A percentile compares a stretch with the other conserved stretches of the same genome.
Evolutionary conservation across 2,797 vertebrate genomes (phyloP).

Genomic region (Denticeps clupeoides): DNA sequence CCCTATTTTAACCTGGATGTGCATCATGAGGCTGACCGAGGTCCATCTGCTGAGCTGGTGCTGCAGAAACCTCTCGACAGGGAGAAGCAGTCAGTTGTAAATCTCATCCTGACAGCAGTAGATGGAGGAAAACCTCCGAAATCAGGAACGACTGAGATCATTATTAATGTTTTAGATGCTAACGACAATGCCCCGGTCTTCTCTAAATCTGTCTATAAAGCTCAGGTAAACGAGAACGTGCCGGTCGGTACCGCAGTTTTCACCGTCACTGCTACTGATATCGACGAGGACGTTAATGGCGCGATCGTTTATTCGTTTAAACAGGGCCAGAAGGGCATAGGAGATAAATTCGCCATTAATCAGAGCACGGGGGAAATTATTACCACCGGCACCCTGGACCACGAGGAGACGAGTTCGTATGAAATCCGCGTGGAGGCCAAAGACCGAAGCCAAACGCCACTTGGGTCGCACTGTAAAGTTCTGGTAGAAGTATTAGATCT

Average conservation of each 20-base stretch:
- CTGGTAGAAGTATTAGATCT: constrained; percentile 36
- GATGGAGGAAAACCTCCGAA: constrained; percentile 35
- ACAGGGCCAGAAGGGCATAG: constrained; percentile 7
- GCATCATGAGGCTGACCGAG: constrained; percentile 15
- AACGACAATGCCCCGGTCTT: constrained; percentile 47
- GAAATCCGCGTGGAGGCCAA: constrained; percentile 46
- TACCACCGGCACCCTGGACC: constrained; percentile 42
- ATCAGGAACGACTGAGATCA: constrained; percentile 33
- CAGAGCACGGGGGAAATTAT: constrained; percentile 41
- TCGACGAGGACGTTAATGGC: constrained; percentile 30
- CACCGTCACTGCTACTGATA: constrained; percentile 40
- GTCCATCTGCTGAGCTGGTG: constrained; percentile 13
- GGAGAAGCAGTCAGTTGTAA: constrained; percentile 22
- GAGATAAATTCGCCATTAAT: constrained; percentile 29
- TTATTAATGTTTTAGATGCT: constrained; percentile 30
- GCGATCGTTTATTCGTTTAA: constrained; percentile 37
- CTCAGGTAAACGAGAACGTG: constrained; percentile 33
- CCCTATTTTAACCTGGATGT: constrained; percentile 22
- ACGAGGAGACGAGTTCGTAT: constrained; percentile 41
- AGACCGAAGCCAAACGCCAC: constrained; percentile 40
- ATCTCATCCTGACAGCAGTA: constrained; percentile 35
- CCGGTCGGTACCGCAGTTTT: constrained; percentile 28
- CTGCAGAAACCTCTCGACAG: constrained; percentile 17
- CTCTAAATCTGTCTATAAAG: constrained; percentile 26
- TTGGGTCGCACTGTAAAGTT: constrained; percentile 44